These are phyloP conservation scores for Scrobipalpa costella DNA, from an alignment of 2,888 invertebrate species.

Conservation along the genomic window DNA sequence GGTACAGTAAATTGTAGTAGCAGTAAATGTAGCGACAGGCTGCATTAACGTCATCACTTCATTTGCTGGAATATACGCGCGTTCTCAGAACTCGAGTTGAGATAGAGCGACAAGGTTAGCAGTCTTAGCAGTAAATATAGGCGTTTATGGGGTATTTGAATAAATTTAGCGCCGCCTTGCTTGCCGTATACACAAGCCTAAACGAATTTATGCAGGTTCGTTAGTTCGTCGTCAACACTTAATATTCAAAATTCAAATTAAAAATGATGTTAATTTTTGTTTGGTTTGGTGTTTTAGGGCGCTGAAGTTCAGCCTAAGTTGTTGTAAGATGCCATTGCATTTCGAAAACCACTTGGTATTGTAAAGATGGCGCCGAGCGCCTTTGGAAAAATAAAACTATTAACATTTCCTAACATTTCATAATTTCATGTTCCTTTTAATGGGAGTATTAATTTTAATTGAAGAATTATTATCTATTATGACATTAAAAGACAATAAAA, in stretches of 20 bases:
- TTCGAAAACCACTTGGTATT: no score
- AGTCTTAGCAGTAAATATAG: conserved; percentile 2
- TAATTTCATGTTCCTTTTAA: background rate
- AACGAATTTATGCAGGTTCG: no score
- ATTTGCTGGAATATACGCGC: conserved; percentile 12
- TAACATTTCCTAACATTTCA: background rate
- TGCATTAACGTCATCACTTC: conserved; percentile 21
- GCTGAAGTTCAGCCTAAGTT: no score
- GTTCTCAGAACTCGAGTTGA: background rate
- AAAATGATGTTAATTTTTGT: no score
- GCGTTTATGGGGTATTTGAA: conserved; percentile 18
- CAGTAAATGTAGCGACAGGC: conserved; percentile 2
- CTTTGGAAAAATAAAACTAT: background rate
- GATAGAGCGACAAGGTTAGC: conserved; percentile 12
- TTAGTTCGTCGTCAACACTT: no score
- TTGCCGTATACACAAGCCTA: no score
- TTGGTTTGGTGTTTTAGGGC: no score
- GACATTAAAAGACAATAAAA: background rate
- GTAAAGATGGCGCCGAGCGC: no score
- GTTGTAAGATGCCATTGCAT: no score
- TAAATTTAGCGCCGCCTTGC: background rate
- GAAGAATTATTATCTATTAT: background rate
- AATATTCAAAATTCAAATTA: no score
- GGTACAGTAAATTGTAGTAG: background rate
- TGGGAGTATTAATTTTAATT: background rate